Conservation (phyloP, 1,140 invertebrate genomes). For the Uloborus diversus region DNA sequence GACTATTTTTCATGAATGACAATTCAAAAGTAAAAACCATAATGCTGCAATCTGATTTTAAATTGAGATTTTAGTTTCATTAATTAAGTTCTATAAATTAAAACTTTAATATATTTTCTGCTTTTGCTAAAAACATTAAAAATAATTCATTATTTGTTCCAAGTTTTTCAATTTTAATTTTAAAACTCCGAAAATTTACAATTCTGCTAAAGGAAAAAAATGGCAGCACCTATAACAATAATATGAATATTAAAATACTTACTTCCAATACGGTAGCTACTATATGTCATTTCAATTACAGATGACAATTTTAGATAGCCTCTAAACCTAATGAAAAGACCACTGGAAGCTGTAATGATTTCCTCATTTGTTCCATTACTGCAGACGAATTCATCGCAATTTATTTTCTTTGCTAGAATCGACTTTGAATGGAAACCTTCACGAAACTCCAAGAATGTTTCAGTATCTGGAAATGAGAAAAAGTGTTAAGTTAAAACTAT, state of each 20-base stretch:
- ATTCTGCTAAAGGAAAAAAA: no score
- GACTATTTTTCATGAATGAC: no score
- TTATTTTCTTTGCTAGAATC: conserved; percentile 2
- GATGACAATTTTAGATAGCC: not conserved
- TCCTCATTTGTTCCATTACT: not conserved
- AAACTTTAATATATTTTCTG: no score
- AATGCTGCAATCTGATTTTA: no score
- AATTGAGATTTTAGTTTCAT: no score
- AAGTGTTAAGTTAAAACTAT: not conserved
- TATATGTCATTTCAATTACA: conserved; percentile 2
- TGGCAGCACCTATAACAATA: no score
- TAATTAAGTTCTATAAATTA: no score
- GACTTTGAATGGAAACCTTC: conserved; percentile 24
- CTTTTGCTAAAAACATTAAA: no score
- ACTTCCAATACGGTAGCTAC: conserved; percentile 29
- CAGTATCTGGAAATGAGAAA: not conserved
- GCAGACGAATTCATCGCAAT: not conserved
- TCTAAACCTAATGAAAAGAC: conserved; percentile 29
- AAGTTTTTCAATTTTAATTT: no score
- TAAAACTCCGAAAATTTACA: no score
- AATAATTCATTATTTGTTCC: no score
- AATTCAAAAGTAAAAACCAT: no score
- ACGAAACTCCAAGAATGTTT: conserved; percentile 10
- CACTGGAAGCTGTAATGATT: conserved; percentile 5
- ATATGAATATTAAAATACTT: conserved; percentile 20